Evolutionary conservation across 2,888 invertebrate species (phyloP).

Genomic region (Fissipunctia ypsillon): DNA sequence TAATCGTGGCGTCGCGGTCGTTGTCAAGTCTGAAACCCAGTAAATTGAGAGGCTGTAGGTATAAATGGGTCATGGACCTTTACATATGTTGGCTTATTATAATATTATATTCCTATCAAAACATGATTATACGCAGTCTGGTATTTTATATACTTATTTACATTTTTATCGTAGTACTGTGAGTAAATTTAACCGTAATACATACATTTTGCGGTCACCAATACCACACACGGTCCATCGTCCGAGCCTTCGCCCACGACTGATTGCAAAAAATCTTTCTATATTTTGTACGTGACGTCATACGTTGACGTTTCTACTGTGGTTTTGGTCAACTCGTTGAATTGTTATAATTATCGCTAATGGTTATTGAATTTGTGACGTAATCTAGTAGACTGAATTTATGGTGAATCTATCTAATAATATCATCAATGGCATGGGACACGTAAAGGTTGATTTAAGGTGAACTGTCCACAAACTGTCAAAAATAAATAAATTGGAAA

Average conservation of each 20-base stretch:
- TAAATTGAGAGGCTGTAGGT: slow-evolving; percentile 19
- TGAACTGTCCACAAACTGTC: too few species aligned
- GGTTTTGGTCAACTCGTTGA: slow-evolving; percentile 39
- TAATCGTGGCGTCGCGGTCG: background rate
- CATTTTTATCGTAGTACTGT: slow-evolving; percentile 22
- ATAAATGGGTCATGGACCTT: slow-evolving; percentile 40
- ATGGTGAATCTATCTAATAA: background rate
- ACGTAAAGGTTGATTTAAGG: background rate
- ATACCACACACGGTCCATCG: slow-evolving; percentile 7
- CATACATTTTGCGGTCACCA: slow-evolving; percentile 40
- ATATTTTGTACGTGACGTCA: slow-evolving; percentile 46
- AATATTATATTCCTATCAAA: slow-evolving; percentile 21
- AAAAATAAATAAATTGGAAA: background rate
- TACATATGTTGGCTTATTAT: slow-evolving; percentile 20
- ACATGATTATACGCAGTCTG: slow-evolving; percentile 8
- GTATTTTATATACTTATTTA: slow-evolving; percentile 47
- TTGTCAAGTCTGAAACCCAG: background rate
- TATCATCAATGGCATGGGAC: background rate
- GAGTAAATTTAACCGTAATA: slow-evolving; percentile 32
- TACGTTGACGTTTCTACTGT: slow-evolving; percentile 31
- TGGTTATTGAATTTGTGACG: slow-evolving; percentile 43
- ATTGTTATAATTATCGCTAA: slow-evolving; percentile 39
- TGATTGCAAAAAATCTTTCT: slow-evolving; percentile 32
- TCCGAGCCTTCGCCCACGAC: slow-evolving; percentile 9
- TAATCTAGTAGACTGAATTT: slow-evolving; percentile 3